Evolutionary conservation across 2,797 vertebrate species (phyloP).

Genomic region (Lagodon rhomboides): DNA sequence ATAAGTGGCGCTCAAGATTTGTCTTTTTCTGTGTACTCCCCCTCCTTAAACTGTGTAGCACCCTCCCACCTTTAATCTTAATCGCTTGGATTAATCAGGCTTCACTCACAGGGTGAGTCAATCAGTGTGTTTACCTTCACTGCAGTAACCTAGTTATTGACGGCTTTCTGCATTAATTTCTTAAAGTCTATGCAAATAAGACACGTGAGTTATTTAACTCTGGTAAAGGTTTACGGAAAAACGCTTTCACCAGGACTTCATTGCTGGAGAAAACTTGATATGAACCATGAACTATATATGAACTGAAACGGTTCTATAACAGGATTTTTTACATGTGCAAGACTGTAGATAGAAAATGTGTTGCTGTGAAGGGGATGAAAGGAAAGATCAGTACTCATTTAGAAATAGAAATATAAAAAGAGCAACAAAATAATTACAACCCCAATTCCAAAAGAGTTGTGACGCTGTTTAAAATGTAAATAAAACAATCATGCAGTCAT

Average conservation of each 20-base stretch:
- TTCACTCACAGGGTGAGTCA: constrained; percentile 42
- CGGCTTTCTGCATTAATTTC: constrained; percentile 20
- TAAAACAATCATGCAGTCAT: too few relatives aligned
- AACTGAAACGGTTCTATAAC: background rate
- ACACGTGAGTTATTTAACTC: background rate
- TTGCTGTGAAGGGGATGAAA: constrained; percentile 22
- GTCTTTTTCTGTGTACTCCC: constrained; percentile 54
- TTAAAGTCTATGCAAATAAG: constrained; percentile 23
- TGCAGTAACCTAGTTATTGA: constrained; percentile 24
- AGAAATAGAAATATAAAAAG: too few relatives aligned
- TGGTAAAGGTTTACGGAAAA: background rate
- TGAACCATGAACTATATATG: background rate
- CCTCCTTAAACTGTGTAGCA: constrained; percentile 50
- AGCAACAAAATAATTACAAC: constrained; percentile 21
- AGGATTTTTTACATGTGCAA: constrained; percentile 3
- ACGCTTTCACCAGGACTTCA: background rate
- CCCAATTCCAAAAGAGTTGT: too few relatives aligned
- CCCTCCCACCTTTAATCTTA: constrained; percentile 50
- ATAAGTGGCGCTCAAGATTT: constrained; percentile 57
- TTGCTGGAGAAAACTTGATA: background rate
- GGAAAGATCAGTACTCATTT: constrained; percentile 5
- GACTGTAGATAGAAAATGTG: background rate
- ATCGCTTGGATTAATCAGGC: constrained; percentile 62
- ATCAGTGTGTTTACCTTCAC: constrained; percentile 40
- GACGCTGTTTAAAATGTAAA: too few relatives aligned